Conservation (phyloP, 1,140 invertebrate genomes). For the Geopemphigus sp. region DNA sequence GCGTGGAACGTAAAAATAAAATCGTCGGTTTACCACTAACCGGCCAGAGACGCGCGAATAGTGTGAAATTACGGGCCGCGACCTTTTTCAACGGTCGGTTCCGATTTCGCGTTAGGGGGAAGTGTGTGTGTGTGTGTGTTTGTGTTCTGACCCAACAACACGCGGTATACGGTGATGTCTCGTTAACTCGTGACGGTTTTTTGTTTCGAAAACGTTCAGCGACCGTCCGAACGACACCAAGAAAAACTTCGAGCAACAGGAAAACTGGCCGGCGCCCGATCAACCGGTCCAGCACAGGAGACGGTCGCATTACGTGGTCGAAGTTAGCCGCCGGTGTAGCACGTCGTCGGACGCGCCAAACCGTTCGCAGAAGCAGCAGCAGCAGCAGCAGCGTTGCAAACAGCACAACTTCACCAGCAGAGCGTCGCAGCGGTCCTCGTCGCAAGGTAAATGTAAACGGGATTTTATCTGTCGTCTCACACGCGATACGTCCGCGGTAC, state of each 20-base stretch:
- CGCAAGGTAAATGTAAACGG: constrained; percentile 36
- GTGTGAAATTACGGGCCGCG: too few relatives aligned
- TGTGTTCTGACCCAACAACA: too few relatives aligned
- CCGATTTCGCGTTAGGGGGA: too few relatives aligned
- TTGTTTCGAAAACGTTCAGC: not conserved
- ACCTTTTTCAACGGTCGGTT: too few relatives aligned
- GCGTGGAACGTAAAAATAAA: too few relatives aligned
- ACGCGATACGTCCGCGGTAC: too few relatives aligned
- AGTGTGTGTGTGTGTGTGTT: too few relatives aligned
- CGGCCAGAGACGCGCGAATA: too few relatives aligned
- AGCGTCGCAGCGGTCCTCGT: constrained; percentile 29
- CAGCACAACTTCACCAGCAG: constrained; percentile 33
- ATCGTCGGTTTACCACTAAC: too few relatives aligned
- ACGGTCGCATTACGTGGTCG: constrained; percentile 39
- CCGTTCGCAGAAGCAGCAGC: constrained; percentile 25
- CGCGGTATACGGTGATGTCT: too few relatives aligned
- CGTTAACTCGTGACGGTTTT: too few relatives aligned
- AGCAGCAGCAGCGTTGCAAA: not conserved
- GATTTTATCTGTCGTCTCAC: too few relatives aligned
- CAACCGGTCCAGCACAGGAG: constrained; percentile 35
- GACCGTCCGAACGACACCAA: not conserved
- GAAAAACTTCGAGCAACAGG: constrained; percentile 27
- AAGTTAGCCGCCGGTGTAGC: constrained; percentile 27
- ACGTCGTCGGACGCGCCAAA: constrained; percentile 28
- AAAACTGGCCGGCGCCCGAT: constrained; percentile 27